Evolutionary conservation across 1,140 invertebrate genomes (phyloP), one percentile per base, ranked within the genome.

Genomic region (Onthophagus taurus): DNA sequence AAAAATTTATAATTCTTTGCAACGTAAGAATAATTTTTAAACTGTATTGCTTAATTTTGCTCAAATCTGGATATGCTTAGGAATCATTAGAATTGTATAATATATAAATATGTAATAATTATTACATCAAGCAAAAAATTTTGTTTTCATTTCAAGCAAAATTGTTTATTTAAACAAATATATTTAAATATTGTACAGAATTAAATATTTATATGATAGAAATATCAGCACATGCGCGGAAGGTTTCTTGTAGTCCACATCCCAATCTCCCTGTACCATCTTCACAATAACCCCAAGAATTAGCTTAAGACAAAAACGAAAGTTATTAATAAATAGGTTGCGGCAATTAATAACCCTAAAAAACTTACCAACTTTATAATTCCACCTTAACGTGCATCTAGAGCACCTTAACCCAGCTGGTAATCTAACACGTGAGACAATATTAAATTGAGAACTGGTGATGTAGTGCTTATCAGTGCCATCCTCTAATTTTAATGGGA

Each of bases 151-250:
- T n/a, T n/a, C n/a, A n/a, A n/a, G n/a, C n/a, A n/a, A n/a, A n/a
- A n/a, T n/a, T n/a, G n/a, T n/a, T n/a, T n/a, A n/a, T n/a, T n/a
- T n/a, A n/a, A n/a, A n/a, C n/a, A n/a, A n/a, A n/a, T n/a, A n/a
- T n/a, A n/a, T n/a, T n/a, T n/a, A n/a, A n/a, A n/a, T n/a, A n/a
- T n/a, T n/a, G n/a, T n/a, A n/a, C n/a, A n/a, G n/a, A n/a, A n/a
- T n/a, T n/a, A n/a, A n/a, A n/a, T n/a, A n/a, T n/a, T n/a, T n/a
- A n/a, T n/a, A n/a, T n/a, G n/a, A 86, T 79, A 7, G 67, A 52
- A 33, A 85, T 70, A 59, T 85, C 82, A 2, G 80, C 73, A 54
- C 82, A 85, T 42, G 73, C 72, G 39, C 75, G 63, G 54, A 83
- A 85, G 3, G 68, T 74, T 61, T 85, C 82, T 52, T 83, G 80